These are phyloP conservation scores for Myotis planiceps DNA, from an alignment of 2,797 vertebrate genomes.

Conservation along the genomic window DNA sequence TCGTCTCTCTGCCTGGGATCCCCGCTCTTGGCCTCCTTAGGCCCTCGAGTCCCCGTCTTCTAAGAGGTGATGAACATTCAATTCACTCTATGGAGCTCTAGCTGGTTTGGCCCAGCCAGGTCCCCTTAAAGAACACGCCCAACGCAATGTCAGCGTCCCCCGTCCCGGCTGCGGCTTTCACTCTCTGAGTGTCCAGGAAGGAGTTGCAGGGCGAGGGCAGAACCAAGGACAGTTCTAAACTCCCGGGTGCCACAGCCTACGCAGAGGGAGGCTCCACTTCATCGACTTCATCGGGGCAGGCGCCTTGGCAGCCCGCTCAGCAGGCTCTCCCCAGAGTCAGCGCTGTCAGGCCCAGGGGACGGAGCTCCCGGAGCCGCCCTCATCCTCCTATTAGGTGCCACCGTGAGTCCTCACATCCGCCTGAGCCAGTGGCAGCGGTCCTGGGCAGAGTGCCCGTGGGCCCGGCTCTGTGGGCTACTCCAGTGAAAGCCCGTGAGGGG, in stretches of 20 bases:
- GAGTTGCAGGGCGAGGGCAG: neutral
- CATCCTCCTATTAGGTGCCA: too few relatives aligned
- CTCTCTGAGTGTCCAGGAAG: neutral
- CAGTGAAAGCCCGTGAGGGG: neutral
- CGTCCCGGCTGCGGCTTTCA: neutral
- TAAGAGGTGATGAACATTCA: neutral
- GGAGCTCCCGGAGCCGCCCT: neutral
- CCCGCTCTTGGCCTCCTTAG: neutral
- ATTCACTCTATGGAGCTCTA: too few relatives aligned
- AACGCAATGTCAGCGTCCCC: neutral
- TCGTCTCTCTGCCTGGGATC: neutral
- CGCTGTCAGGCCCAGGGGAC: rapidly evolving
- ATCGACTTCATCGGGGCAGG: neutral
- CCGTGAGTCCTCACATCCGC: neutral
- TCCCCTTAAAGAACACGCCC: neutral
- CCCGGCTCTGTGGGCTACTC: neutral
- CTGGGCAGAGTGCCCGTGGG: neutral
- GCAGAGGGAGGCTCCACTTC: neutral
- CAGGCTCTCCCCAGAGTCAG: rapidly evolving
- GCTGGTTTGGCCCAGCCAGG: too few relatives aligned
- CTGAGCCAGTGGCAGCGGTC: neutral
- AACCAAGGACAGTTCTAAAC: neutral
- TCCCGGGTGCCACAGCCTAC: too few relatives aligned
- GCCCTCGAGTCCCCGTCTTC: neutral
- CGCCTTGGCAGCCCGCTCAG: neutral